A percentile compares a stretch with the other conserved stretches of the same genome.
Conservation (phyloP, 2,113 vertebrate species). For the Pygoscelis adeliae region DNA sequence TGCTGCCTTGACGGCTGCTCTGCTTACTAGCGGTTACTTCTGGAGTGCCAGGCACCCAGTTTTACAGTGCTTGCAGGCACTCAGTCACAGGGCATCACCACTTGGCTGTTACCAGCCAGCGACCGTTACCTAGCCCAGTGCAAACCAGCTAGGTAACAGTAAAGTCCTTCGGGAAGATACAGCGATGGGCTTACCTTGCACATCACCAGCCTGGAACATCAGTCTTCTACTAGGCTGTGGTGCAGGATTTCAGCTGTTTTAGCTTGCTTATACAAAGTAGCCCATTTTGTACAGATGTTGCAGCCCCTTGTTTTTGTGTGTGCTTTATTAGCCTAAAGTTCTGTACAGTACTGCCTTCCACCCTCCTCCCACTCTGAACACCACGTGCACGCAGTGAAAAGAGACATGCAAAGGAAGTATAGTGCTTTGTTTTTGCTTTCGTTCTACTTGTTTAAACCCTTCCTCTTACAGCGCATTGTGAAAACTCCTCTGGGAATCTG, state of each 20-base stretch:
- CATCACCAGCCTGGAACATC: background rate
- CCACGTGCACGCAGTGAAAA: background rate
- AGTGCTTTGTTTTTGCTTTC: background rate
- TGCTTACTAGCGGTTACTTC: background rate
- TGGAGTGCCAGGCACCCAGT: background rate
- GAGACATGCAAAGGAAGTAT: background rate
- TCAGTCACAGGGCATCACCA: background rate
- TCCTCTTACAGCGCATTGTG: slow-evolving; percentile 11
- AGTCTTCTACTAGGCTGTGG: background rate
- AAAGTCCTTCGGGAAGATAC: background rate
- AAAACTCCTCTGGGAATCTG: background rate
- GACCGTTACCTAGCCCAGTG: background rate
- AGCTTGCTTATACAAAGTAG: background rate
- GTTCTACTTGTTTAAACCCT: background rate
- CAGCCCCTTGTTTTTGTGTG: background rate
- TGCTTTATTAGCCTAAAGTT: background rate
- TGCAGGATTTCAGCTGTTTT: background rate
- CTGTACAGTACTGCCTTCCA: background rate
- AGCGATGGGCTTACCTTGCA: background rate
- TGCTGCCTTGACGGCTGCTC: background rate
- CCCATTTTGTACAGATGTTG: background rate
- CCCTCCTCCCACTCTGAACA: slow-evolving; percentile 8
- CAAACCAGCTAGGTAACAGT: background rate
- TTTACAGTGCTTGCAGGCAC: background rate
- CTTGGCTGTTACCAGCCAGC: background rate